Percentiles rank a stretch among this genome's conserved stretches.
phyloP scores from a whole-genome alignment of 2,113 vertebrate species.

The Pipra filicauda region DNA sequence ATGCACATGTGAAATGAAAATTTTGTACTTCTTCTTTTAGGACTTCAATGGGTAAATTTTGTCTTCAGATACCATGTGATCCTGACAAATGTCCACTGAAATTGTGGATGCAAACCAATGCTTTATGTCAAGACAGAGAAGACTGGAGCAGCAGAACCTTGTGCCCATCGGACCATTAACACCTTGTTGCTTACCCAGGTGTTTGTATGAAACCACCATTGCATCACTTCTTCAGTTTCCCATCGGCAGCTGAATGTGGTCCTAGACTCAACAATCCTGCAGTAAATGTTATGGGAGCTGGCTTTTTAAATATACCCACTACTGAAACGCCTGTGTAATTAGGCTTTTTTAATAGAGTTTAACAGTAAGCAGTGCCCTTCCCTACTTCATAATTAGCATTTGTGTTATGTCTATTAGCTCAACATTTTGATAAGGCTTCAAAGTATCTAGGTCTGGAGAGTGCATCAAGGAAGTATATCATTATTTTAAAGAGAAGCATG shows the following conservation, averaged over 20 bases:
- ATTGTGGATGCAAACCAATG: neutral
- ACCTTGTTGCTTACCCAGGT: neutral
- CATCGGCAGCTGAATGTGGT: neutral
- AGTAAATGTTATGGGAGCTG: neutral
- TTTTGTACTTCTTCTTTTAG: neutral
- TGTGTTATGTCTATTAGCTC: neutral
- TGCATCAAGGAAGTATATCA: neutral
- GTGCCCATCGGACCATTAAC: rapidly evolving
- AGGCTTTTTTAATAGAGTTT: neutral
- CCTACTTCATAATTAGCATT: neutral
- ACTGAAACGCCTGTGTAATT: neutral
- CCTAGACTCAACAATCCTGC: neutral
- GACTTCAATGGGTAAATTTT: neutral
- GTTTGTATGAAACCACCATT: neutral
- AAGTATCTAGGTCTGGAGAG: neutral
- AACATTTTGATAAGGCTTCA: neutral
- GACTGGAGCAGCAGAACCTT: neutral
- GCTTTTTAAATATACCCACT: neutral
- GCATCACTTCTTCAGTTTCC: neutral
- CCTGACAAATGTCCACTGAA: neutral
- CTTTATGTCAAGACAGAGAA: neutral
- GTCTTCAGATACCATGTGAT: neutral
- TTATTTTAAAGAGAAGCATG: neutral
- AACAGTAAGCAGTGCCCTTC: neutral
- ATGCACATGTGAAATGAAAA: neutral